These are phyloP conservation scores for Salvator merianae DNA, from an alignment of 2,113 vertebrate genomes.

Conservation along the genomic window DNA sequence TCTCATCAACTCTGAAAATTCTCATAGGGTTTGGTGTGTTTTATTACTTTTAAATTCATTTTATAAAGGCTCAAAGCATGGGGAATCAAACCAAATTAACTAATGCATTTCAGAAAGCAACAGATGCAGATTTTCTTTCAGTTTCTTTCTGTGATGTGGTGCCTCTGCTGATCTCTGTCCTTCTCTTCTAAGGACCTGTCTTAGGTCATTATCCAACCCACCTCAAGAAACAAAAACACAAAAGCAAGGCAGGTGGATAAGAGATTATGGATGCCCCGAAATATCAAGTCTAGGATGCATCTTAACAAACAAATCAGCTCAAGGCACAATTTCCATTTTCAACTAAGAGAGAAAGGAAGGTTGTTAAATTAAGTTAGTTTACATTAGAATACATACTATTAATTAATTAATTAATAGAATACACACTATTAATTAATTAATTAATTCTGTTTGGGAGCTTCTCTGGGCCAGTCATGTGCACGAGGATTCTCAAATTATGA, in stretches of 20 bases:
- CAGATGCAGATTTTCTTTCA: neutral
- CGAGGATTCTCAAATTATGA: no score
- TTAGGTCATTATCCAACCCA: neutral
- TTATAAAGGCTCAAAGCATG: neutral
- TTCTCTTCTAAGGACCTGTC: neutral
- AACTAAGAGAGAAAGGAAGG: no score
- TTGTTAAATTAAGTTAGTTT: no score
- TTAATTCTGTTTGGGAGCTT: no score
- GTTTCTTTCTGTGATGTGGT: neutral
- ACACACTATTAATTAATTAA: no score
- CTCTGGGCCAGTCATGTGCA: no score
- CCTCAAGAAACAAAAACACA: neutral
- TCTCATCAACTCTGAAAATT: neutral
- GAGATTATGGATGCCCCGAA: neutral
- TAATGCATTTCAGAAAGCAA: neutral
- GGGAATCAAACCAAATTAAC: neutral
- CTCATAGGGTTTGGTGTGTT: constrained; percentile 1
- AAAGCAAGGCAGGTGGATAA: neutral
- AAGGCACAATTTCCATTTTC: no score
- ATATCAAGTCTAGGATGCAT: neutral
- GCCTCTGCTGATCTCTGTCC: neutral
- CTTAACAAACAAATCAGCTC: neutral
- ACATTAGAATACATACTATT: no score
- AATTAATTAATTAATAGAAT: no score
- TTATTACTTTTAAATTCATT: constrained; percentile 1